phyloP scores from a whole-genome alignment of 64 coral and sea anemone species.

The Montipora sp. region DNA sequence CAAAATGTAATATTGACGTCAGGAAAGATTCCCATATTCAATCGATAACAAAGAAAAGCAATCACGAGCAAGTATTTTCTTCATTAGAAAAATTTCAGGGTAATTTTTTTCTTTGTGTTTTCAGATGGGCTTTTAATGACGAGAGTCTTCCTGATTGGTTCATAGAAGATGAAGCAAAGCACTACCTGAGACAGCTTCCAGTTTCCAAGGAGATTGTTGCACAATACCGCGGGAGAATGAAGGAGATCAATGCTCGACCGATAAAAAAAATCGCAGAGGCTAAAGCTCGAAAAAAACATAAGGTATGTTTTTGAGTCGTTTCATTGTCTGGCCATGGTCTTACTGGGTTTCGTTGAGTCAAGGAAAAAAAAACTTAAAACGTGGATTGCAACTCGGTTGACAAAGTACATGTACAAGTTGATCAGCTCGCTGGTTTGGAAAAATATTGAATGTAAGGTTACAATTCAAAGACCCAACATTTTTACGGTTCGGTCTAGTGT shows the following conservation, averaged over 20 bases:
- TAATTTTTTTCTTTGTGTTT: neutral
- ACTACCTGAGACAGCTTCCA: constrained; percentile 79
- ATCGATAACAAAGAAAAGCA: neutral
- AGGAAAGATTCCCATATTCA: too few relatives aligned
- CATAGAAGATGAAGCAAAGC: constrained; percentile 74
- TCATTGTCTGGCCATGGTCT: too few relatives aligned
- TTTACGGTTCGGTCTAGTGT: too few relatives aligned
- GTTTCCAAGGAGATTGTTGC: constrained; percentile 87
- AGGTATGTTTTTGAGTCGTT: constrained; percentile 41
- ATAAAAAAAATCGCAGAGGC: constrained; percentile 98
- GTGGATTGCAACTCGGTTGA: too few relatives aligned
- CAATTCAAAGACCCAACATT: neutral
- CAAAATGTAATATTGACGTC: too few relatives aligned
- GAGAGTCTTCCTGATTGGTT: constrained; percentile 88
- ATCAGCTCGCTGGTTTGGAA: too few relatives aligned
- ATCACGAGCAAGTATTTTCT: neutral
- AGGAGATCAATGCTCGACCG: constrained; percentile 92
- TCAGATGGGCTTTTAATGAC: constrained; percentile 96
- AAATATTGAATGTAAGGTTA: too few relatives aligned
- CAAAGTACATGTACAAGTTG: too few relatives aligned
- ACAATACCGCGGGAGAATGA: constrained; percentile 85
- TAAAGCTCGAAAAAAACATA: constrained; percentile 94
- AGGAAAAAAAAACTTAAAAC: too few relatives aligned
- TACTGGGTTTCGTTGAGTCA: too few relatives aligned
- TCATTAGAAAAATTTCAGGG: neutral